phyloP scores from a whole-genome alignment of 2,888 invertebrate genomes.

The Neoascia interrupta region DNA sequence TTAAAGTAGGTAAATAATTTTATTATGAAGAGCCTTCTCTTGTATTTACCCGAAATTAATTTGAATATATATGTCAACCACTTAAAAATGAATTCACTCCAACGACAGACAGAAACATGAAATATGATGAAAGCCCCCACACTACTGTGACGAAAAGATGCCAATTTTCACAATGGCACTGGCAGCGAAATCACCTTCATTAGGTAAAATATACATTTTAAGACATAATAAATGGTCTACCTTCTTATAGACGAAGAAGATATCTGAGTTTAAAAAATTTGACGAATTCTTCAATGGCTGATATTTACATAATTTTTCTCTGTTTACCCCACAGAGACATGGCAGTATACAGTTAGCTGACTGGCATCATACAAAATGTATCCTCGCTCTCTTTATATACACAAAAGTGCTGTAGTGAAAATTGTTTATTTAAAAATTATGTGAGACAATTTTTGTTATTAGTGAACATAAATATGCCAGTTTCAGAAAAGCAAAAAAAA shows the following conservation, averaged over 20 bases:
- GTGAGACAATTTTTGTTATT: slow-evolving; percentile 18
- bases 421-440: slow-evolving; percentile 29
- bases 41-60: no score
- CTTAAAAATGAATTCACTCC: not conserved
- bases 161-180: not conserved
- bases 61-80: slow-evolving; percentile 10
- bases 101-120: not conserved
- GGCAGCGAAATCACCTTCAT: not conserved
- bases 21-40: no score
- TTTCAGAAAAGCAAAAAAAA: no score
- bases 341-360: no score
- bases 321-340: no score
- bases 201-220: slow-evolving; percentile 8
- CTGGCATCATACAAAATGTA: no score
- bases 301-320: slow-evolving; percentile 21
- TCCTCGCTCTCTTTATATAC: not conserved
- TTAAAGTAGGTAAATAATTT: no score
- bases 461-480: slow-evolving; percentile 26
- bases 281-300: not conserved
- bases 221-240: not conserved
- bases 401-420: no score
- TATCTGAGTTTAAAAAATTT: not conserved
- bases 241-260: not conserved
- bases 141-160: not conserved
- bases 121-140: not conserved